These are phyloP conservation scores for Drosophila siamana DNA, from an alignment of 2,888 invertebrate species.

Conservation along the genomic window DNA sequence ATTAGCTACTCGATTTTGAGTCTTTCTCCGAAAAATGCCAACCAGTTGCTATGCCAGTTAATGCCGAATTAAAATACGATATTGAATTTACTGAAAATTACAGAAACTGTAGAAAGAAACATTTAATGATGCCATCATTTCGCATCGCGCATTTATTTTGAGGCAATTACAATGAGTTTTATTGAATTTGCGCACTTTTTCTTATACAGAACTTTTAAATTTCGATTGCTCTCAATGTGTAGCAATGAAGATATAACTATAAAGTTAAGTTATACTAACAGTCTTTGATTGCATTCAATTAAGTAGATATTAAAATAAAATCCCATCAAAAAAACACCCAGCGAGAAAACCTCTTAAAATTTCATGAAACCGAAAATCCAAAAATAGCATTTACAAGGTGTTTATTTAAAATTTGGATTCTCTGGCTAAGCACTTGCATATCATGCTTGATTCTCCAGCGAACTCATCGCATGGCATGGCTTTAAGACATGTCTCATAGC, in stretches of 20 bases:
- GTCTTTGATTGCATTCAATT: background rate
- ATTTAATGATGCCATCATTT: too few species aligned
- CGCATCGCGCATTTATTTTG: too few species aligned
- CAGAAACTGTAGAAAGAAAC: background rate
- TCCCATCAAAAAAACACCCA: background rate
- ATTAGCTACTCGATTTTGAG: constrained; percentile 21
- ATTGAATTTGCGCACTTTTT: too few species aligned
- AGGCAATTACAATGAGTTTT: too few species aligned
- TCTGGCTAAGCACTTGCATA: constrained; percentile 5
- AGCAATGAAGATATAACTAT: background rate
- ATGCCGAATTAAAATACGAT: background rate
- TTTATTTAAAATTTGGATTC: constrained; percentile 10
- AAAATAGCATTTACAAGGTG: constrained; percentile 2
- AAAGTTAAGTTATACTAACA: background rate
- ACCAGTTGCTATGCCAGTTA: constrained; percentile 5
- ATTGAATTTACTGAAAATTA: background rate
- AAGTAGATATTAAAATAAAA: background rate
- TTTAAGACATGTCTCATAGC: constrained; percentile 61
- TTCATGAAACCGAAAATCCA: background rate
- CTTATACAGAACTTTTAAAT: too few species aligned
- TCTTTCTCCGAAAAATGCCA: constrained; percentile 3
- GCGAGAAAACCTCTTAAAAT: background rate
- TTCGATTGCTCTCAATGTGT: background rate
- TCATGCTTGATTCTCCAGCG: constrained; percentile 10
- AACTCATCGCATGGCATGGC: constrained; percentile 13